Conservation (phyloP, 2,113 vertebrate genomes). For the Peromyscus maniculatus region DNA sequence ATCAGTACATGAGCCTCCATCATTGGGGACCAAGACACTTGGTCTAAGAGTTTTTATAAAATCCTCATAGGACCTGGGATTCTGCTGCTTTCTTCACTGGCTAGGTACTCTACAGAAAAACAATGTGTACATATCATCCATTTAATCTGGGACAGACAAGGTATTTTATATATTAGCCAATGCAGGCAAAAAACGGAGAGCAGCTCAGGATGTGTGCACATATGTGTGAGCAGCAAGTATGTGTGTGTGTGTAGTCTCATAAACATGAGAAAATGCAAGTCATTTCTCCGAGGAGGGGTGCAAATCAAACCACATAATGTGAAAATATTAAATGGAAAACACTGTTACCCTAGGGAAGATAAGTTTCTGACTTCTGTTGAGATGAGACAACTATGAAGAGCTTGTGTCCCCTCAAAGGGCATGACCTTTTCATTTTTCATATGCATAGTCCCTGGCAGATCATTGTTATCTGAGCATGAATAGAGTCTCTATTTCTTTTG, state of each 20-base stretch:
- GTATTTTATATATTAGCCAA: background rate
- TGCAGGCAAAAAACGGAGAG: background rate
- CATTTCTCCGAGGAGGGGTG: constrained; percentile 8
- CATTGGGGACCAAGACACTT: background rate
- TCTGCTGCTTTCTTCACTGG: background rate
- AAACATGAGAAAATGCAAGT: background rate
- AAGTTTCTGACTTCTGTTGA: background rate
- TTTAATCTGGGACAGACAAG: background rate
- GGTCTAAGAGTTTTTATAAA: background rate
- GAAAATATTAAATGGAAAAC: constrained; percentile 18
- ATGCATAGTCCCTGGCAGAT: background rate
- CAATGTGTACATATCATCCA: background rate
- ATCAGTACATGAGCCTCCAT: too few relatives aligned
- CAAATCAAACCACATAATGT: background rate
- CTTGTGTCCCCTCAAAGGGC: background rate
- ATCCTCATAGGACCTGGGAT: too few relatives aligned
- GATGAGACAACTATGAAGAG: background rate
- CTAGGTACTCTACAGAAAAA: background rate
- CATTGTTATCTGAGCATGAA: background rate
- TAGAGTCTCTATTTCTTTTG: background rate
- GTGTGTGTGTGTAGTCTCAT: background rate
- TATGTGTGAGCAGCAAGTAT: background rate
- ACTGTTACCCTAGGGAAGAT: background rate
- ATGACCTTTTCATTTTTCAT: background rate
- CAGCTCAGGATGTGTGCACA: background rate